These are phyloP conservation scores for Coleophora flavipennella DNA, from an alignment of 2,888 invertebrate genomes.

Conservation along the genomic window DNA sequence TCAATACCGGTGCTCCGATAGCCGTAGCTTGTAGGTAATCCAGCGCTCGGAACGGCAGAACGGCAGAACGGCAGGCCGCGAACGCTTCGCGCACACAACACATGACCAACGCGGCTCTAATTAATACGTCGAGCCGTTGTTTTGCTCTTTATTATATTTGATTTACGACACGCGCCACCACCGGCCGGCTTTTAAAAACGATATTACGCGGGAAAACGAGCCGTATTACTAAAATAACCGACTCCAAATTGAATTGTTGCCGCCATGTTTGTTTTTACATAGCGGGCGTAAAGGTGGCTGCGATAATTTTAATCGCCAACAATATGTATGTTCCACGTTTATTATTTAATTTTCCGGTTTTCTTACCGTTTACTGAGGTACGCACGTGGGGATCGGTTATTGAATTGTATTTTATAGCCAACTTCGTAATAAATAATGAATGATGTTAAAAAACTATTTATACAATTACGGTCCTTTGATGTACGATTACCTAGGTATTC, in stretches of 20 bases:
- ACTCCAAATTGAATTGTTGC: conserved; percentile 49
- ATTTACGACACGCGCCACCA: conserved; percentile 41
- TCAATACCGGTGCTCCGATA: conserved; percentile 35
- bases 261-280: conserved; percentile 47
- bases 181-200: conserved; percentile 46
- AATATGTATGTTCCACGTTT: conserved; percentile 24
- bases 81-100: conserved; percentile 9
- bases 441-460: too few relatives aligned
- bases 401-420: too few relatives aligned
- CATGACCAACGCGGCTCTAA: conserved; percentile 29
- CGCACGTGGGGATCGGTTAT: not conserved
- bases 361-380: conserved; percentile 17
- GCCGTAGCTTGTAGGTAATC: conserved; percentile 5
- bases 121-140: conserved; percentile 51
- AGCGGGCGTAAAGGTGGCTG: conserved; percentile 39
- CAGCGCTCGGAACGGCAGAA: not conserved
- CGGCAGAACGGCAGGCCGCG: conserved; percentile 4
- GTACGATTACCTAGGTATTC: too few relatives aligned
- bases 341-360: conserved; percentile 31
- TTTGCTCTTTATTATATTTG: conserved; percentile 58
- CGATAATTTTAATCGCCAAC: conserved; percentile 36
- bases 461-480: too few relatives aligned
- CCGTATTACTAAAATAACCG: conserved; percentile 49
- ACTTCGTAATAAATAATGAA: too few relatives aligned
- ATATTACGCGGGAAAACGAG: conserved; percentile 42